Evolutionary conservation across 2,888 invertebrate genomes (phyloP).

Genomic region (Lysandra coridon): DNA sequence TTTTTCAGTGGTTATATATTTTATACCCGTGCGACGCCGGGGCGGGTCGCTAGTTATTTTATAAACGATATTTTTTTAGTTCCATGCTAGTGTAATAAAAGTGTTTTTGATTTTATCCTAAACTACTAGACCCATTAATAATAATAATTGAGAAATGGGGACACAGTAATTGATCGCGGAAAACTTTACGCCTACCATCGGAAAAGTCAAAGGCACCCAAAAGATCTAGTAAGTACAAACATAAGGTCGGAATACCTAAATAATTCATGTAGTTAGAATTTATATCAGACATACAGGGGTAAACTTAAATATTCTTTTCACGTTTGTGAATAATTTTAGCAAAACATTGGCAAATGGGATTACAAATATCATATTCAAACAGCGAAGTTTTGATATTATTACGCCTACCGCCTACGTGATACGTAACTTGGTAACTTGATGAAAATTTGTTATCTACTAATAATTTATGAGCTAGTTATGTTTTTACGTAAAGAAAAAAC

Average conservation of each 20-base stretch:
- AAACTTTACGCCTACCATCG: too few species aligned
- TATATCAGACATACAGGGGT: not conserved
- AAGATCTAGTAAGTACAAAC: too few species aligned
- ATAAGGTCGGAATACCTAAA: not conserved
- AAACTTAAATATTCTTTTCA: constrained; percentile 1
- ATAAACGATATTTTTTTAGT: too few species aligned
- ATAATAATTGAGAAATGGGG: too few species aligned
- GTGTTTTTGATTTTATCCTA: too few species aligned
- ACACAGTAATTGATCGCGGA: too few species aligned
- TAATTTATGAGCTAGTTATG: not conserved
- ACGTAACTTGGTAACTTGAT: not conserved
- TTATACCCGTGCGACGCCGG: too few species aligned
- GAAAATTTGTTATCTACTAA: not conserved
- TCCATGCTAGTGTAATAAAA: too few species aligned
- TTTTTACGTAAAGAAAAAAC: not conserved
- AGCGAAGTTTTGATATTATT: not conserved
- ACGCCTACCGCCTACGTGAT: constrained; percentile 6
- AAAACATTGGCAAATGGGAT: constrained; percentile 7
- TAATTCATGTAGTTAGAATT: not conserved
- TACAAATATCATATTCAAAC: constrained; percentile 1
- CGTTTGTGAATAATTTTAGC: not conserved
- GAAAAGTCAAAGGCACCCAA: too few species aligned
- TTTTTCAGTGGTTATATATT: too few species aligned
- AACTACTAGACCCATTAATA: too few species aligned
- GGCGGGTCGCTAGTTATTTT: too few species aligned